These are phyloP conservation scores for Melanostoma scalare DNA, from an alignment of 2,888 invertebrate genomes.

Conservation along the genomic window DNA sequence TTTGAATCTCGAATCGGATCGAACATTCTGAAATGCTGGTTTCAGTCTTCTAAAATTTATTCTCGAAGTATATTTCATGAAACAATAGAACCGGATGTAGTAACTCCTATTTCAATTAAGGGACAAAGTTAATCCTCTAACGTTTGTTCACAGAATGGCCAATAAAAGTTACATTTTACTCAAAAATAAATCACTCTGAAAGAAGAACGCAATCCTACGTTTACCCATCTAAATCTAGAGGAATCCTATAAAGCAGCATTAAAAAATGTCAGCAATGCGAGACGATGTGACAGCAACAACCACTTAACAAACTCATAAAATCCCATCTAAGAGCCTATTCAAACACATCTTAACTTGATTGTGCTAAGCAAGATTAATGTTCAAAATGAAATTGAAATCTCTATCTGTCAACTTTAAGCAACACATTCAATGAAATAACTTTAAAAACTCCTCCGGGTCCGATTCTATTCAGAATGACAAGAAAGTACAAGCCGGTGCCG, in stretches of 20 bases:
- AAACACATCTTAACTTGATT: conserved; percentile 37
- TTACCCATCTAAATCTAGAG: background rate
- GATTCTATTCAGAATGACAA: background rate
- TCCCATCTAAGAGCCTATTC: conserved; percentile 20
- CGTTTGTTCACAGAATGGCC: no score
- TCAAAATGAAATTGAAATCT: conserved; percentile 26
- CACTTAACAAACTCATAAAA: conserved; percentile 10
- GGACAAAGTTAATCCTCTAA: no score
- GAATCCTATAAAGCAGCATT: background rate
- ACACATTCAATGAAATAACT: conserved; percentile 18
- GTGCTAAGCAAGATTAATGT: conserved; percentile 42
- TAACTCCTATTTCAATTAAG: no score
- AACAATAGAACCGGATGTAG: no score
- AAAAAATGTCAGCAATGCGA: background rate
- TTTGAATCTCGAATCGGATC: no score
- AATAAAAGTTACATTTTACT: no score
- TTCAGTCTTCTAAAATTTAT: no score
- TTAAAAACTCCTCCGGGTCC: conserved; percentile 35
- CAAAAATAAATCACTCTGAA: no score
- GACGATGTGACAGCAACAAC: background rate
- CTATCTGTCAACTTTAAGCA: conserved; percentile 18
- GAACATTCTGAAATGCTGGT: no score
- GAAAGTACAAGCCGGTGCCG: conserved; percentile 2
- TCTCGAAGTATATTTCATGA: no score
- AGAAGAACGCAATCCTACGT: background rate